A percentile compares a stretch with the other conserved stretches of the same genome.
These are phyloP conservation scores for Hydroisotoma schaefferi DNA, from an alignment of 2,888 invertebrate species.

Conservation along the genomic window DNA sequence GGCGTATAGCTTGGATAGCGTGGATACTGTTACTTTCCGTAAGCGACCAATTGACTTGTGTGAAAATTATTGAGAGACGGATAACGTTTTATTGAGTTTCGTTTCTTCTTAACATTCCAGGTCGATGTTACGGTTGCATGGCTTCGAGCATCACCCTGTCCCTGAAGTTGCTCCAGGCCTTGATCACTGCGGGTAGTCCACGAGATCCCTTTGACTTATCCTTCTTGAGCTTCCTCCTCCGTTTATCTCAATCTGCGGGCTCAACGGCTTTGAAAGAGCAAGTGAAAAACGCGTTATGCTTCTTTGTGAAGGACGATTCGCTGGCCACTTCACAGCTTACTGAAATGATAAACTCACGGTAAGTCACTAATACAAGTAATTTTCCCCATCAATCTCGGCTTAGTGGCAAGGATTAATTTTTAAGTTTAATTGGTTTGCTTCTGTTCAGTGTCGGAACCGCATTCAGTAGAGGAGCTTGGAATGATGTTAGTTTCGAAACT, in stretches of 20 bases:
- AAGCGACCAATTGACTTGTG: conserved; percentile 11
- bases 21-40: conserved; percentile 47
- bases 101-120: conserved; percentile 51
- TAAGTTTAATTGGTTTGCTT: neutral
- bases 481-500: conserved; percentile 57
- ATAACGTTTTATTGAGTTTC: neutral
- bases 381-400: neutral
- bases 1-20: conserved; percentile 44
- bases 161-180: conserved; percentile 45
- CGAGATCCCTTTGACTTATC: conserved; percentile 45
- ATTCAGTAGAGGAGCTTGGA: conserved; percentile 50
- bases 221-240: conserved; percentile 46
- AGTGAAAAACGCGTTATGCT: conserved; percentile 47
- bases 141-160: conserved; percentile 48
- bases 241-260: conserved; percentile 47
- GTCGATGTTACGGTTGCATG: conserved; percentile 77
- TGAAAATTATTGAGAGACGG: neutral
- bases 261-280: conserved; percentile 48
- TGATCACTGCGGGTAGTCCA: conserved; percentile 47
- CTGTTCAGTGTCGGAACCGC: conserved; percentile 35
- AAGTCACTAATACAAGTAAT: neutral
- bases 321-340: conserved; percentile 46
- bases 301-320: conserved; percentile 48
- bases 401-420: neutral
- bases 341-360: conserved; percentile 44